Conservation (phyloP, 2,113 vertebrate species). For the Columba janthina region DNA sequence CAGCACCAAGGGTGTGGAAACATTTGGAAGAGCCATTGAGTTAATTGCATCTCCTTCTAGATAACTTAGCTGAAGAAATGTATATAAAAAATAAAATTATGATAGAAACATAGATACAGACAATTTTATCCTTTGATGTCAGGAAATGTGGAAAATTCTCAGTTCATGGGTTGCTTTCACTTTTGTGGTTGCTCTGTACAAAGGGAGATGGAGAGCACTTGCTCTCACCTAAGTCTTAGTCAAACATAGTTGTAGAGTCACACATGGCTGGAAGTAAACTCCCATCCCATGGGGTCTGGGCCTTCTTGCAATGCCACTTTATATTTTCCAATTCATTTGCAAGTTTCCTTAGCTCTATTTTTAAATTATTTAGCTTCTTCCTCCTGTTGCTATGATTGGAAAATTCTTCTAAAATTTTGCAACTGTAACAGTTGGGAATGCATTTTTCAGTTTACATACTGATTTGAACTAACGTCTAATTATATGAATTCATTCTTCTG, state of each 20-base stretch:
- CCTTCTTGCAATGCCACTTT: not conserved
- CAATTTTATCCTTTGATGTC: not conserved
- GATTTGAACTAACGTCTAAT: not conserved
- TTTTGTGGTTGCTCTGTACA: not conserved
- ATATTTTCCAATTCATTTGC: not conserved
- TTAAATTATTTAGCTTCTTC: not conserved
- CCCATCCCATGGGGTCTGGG: not conserved
- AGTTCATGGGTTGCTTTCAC: not conserved
- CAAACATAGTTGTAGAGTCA: not conserved
- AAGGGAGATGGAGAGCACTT: not conserved
- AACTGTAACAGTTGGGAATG: not conserved
- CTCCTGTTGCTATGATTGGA: not conserved
- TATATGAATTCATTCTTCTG: not conserved
- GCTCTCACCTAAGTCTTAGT: not conserved
- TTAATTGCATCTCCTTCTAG: not conserved
- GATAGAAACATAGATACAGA: not conserved
- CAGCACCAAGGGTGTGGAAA: not conserved
- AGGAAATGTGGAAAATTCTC: not conserved
- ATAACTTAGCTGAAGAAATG: not conserved
- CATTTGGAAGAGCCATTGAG: not conserved
- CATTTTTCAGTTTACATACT: not conserved
- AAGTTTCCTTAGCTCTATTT: not conserved
- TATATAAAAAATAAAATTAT: not conserved
- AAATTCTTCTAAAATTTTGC: not conserved
- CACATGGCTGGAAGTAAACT: not conserved